phyloP scores from a whole-genome alignment of 2,113 vertebrate genomes.

The Halichoeres trimaculatus region DNA sequence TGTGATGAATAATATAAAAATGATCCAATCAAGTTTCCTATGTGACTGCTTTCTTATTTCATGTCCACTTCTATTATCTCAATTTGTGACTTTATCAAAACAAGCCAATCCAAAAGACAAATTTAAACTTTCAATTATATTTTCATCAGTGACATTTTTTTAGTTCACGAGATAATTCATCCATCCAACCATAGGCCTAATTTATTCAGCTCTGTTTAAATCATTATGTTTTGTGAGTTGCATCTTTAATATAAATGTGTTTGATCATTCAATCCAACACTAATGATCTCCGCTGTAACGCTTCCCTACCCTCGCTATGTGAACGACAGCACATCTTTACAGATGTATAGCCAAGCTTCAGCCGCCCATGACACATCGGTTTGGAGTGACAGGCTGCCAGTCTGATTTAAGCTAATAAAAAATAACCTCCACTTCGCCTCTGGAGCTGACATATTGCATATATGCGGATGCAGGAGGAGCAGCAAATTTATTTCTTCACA shows the following conservation, averaged over 20 bases:
- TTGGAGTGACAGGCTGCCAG: conserved; percentile 69
- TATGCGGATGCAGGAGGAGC: conserved; percentile 71
- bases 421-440: conserved; percentile 74
- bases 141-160: conserved; percentile 1
- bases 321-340: conserved; percentile 34
- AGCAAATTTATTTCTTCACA: conserved; percentile 82
- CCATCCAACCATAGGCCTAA: not conserved
- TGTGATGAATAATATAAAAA: not conserved
- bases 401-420: conserved; percentile 79
- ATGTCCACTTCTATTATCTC: not conserved
- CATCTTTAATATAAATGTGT: not conserved
- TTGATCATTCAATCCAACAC: conserved; percentile 37
- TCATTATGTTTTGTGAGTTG: not conserved
- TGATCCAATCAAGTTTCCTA: conserved; percentile 7
- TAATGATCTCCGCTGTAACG: conserved; percentile 40
- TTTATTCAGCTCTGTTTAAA: conserved; percentile 4
- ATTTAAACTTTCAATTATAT: not conserved
- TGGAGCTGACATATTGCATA: conserved; percentile 73
- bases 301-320: conserved; percentile 25
- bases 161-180: not conserved
- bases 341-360: conserved; percentile 53
- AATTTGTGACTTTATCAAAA: conserved; percentile 11
- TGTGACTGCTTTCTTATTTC: not conserved
- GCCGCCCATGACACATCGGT: conserved; percentile 61
- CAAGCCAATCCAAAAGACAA: not conserved